Percentiles rank a stretch among this genome's conserved stretches.
phyloP scores from a whole-genome alignment of 1,140 invertebrate species.

The Coelopa frigida region DNA sequence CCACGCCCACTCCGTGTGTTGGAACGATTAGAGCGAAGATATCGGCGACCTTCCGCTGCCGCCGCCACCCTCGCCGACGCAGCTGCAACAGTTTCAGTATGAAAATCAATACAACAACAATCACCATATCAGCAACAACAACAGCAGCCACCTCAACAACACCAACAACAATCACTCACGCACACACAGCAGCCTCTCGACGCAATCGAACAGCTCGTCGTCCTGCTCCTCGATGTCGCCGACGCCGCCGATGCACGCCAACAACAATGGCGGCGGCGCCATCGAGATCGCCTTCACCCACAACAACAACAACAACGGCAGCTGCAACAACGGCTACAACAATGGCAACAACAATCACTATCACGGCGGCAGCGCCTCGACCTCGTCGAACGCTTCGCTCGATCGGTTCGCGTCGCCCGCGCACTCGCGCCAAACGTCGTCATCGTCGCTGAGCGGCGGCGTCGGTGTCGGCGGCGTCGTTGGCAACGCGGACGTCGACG shows the following conservation, averaged over 20 bases:
- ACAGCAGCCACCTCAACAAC: constrained; percentile 3
- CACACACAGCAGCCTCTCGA: constrained; percentile 34
- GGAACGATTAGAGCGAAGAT: too few relatives aligned
- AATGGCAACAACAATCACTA: constrained; percentile 9
- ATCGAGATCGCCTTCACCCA: constrained; percentile 11
- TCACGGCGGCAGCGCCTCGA: constrained; percentile 16
- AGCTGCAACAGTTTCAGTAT: constrained; percentile 18
- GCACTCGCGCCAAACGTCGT: constrained; percentile 37
- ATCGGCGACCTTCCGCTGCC: constrained; percentile 31
- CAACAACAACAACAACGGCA: background rate
- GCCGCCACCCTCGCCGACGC: constrained; percentile 37
- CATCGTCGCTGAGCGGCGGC: constrained; percentile 27
- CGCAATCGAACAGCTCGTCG: constrained; percentile 27
- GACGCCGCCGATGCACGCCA: constrained; percentile 19
- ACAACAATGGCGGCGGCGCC: constrained; percentile 19
- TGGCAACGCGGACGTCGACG: too few relatives aligned
- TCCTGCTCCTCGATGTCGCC: constrained; percentile 24
- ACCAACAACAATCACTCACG: constrained; percentile 21
- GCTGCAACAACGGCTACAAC: background rate
- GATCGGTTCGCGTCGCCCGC: constrained; percentile 28
- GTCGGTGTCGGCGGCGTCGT: constrained; percentile 10
- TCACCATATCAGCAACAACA: constrained; percentile 16
- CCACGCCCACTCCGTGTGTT: too few relatives aligned
- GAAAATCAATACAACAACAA: constrained; percentile 14
- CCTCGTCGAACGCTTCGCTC: constrained; percentile 27